These are phyloP conservation scores for Automeris io DNA, from an alignment of 2,888 invertebrate genomes.

Conservation along the genomic window DNA sequence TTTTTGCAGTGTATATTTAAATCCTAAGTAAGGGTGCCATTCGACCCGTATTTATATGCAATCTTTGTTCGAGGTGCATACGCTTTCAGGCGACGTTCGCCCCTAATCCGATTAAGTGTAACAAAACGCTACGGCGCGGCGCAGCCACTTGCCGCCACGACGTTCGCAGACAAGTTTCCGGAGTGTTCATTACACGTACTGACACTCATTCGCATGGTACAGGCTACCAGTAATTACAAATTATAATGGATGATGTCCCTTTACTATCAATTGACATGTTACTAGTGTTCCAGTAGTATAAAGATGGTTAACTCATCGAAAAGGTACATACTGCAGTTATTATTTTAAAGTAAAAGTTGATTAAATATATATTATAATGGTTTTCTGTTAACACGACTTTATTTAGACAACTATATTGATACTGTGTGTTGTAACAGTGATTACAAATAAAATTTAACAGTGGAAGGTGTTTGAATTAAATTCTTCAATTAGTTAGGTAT, in stretches of 20 bases:
- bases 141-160: slow-evolving; percentile 36
- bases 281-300: no score
- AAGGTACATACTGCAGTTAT: neutral
- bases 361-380: neutral
- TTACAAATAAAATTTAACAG: no score
- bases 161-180: slow-evolving; percentile 31
- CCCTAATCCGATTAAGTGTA: slow-evolving; percentile 69
- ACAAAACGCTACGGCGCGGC: slow-evolving; percentile 58
- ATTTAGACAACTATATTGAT: no score
- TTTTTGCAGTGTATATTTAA: slow-evolving; percentile 33
- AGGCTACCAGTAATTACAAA: neutral
- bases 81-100: slow-evolving; percentile 39
- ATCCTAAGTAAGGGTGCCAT: slow-evolving; percentile 38
- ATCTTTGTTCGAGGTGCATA: slow-evolving; percentile 48
- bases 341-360: neutral
- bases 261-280: neutral
- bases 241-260: neutral
- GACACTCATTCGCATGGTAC: slow-evolving; percentile 19
- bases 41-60: slow-evolving; percentile 52
- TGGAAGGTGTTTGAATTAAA: no score
- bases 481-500: no score
- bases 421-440: no score
- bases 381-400: no score
- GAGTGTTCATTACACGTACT: slow-evolving; percentile 32
- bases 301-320: no score